A percentile compares a stretch with the other conserved stretches of the same genome.
Conservation (phyloP, 2,113 vertebrate genomes). For the Cervus canadensis region DNA sequence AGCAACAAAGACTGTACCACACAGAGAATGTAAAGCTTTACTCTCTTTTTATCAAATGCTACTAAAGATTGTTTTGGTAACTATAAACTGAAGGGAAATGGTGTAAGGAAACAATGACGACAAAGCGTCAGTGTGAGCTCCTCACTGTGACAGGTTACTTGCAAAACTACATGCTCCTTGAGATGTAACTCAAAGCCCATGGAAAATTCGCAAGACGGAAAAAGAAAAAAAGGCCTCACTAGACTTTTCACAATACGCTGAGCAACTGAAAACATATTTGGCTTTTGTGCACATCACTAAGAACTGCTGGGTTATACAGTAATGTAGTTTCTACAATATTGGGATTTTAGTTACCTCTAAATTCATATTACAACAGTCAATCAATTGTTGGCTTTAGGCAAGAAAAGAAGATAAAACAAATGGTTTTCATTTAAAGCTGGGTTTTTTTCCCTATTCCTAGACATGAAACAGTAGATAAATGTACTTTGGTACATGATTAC, state of each 20-base stretch:
- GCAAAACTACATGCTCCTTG: slow-evolving; percentile 39
- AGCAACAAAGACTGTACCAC: background rate
- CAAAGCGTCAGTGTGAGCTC: background rate
- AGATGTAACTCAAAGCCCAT: slow-evolving; percentile 27
- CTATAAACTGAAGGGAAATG: background rate
- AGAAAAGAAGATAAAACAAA: slow-evolving; percentile 61
- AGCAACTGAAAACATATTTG: slow-evolving; percentile 53
- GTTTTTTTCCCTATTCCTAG: background rate
- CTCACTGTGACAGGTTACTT: slow-evolving; percentile 61
- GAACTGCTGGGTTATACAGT: slow-evolving; percentile 22
- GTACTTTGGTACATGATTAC: background rate
- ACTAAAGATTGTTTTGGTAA: slow-evolving; percentile 23
- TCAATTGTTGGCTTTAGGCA: slow-evolving; percentile 46
- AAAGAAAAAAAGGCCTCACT: background rate
- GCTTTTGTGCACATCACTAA: slow-evolving; percentile 35
- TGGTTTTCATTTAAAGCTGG: slow-evolving; percentile 48
- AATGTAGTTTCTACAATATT: slow-evolving; percentile 1
- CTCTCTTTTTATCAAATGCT: background rate
- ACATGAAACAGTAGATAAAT: slow-evolving; percentile 22
- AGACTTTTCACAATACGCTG: slow-evolving; percentile 23
- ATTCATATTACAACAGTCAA: slow-evolving; percentile 62
- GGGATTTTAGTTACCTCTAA: slow-evolving; percentile 27
- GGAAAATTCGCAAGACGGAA: background rate
- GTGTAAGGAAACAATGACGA: background rate
- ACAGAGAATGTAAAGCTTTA: slow-evolving; percentile 8